phyloP scores from a whole-genome alignment of 2,797 vertebrate genomes.

The Ceyx erithaca region DNA sequence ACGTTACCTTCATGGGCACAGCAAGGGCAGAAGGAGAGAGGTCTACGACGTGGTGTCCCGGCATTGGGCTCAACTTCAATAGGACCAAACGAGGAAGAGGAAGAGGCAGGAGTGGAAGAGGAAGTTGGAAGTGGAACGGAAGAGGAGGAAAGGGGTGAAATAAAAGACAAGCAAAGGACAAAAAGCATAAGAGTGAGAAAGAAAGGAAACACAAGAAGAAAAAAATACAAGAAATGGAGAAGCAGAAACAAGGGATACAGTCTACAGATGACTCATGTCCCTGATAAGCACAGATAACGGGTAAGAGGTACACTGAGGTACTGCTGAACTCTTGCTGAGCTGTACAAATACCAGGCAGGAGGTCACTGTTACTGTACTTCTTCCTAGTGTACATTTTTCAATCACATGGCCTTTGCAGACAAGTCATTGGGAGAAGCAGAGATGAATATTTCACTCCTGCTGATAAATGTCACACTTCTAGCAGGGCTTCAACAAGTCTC shows the following conservation, averaged over 20 bases:
- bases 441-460: not conserved
- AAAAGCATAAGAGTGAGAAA: slow-evolving; percentile 79
- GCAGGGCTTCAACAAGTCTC: slow-evolving; percentile 14
- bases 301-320: slow-evolving; percentile 55
- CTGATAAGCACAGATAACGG: slow-evolving; percentile 69
- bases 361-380: not conserved
- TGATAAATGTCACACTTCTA: slow-evolving; percentile 5
- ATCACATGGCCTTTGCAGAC: not conserved
- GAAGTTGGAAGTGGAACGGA: slow-evolving; percentile 76
- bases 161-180: slow-evolving; percentile 82
- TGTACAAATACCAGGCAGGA: slow-evolving; percentile 34
- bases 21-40: slow-evolving; percentile 99
- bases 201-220: slow-evolving; percentile 77
- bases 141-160: slow-evolving; percentile 75
- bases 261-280: slow-evolving; percentile 79
- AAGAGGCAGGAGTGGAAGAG: slow-evolving; percentile 73
- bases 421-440: not conserved
- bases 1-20: slow-evolving; percentile 99
- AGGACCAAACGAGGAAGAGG: slow-evolving; percentile 81
- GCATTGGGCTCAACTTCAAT: slow-evolving; percentile 98
- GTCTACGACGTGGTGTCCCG: slow-evolving; percentile 95
- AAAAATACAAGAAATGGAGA: slow-evolving; percentile 81
- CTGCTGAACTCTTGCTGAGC: slow-evolving; percentile 33
- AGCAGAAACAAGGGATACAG: slow-evolving; percentile 80
- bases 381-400: not conserved